Evolutionary conservation across 2,113 vertebrate genomes (phyloP), one percentile per base, ranked within the genome.

Genomic region (Asarcornis scutulata): DNA sequence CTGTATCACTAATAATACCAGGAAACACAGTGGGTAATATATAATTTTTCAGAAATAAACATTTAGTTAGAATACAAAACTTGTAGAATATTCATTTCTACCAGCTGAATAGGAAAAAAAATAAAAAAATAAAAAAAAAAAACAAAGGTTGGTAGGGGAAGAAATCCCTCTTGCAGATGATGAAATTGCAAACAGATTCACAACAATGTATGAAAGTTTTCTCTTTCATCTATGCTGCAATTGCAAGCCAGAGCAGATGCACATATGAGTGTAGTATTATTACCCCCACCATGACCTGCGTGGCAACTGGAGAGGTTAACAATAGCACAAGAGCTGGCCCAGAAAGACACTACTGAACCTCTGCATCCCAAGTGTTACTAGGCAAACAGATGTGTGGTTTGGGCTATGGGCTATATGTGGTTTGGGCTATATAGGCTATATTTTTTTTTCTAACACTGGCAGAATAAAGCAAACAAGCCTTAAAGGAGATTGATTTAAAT

Each of bases 221-320:
- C 9, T 42, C 50, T 31, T 29, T 55, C 26, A 42, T 13, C 31
- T 36, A 62, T 74, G 85, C 13, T 59, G 66, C 26, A n/a, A 31
- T 3, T 21, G 5, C 18, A 53, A 48, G 36, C 8, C 59, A 20
- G 32, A 46, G 32, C 22, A 72, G 29, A 36, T 11, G 18, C n/a
- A 14, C 7, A 12, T 20, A 32, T 0, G 1, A 32, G 32, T 4
- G 7, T 29, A 10, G 50, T 13, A 48, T 31, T 13, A 12, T 32
- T 29, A 34, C n/a, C 29, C 14, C 48, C 36, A 13, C 18, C 1
- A 0, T 22, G 14, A 67, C 44, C 13, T 4, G 9, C 44, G 2
- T 2, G n/a, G 52, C 55, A 77, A n/a, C 53, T 21, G 42, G 42
- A 12, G 17, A 34, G 59, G n/a, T 48, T 73, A 42, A 23, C 7